phyloP scores from a whole-genome alignment of 2,888 invertebrate genomes.

The Dendrolimus pini region DNA sequence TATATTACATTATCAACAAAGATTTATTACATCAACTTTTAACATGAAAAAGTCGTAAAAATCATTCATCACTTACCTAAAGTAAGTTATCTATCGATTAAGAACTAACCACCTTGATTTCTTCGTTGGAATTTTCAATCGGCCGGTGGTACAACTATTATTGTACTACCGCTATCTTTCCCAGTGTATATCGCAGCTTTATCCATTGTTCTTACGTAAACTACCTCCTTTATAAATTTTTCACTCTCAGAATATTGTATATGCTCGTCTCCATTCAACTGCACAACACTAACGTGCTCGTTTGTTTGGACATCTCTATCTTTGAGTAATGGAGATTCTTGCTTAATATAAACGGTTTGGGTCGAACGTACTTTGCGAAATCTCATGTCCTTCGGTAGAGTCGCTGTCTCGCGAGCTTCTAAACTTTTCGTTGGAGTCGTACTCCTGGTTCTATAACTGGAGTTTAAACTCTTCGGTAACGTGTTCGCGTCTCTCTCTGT shows the following conservation, averaged over 20 bases:
- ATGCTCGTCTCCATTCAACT: conserved; percentile 56
- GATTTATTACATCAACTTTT: not conserved
- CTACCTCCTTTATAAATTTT: conserved; percentile 42
- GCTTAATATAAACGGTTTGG: conserved; percentile 60
- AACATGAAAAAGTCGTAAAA: conserved; percentile 6
- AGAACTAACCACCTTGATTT: not conserved
- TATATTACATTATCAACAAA: not conserved
- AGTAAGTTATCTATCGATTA: not conserved
- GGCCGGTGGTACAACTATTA: conserved; percentile 62
- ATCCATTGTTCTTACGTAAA: conserved; percentile 50
- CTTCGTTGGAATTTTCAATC: conserved; percentile 38
- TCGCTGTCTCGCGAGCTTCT: conserved; percentile 51
- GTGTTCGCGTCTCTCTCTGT: conserved; percentile 32
- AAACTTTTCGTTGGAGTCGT: conserved; percentile 38
- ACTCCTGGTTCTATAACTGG: conserved; percentile 53
- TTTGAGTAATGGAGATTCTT: conserved; percentile 42
- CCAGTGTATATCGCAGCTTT: conserved; percentile 53
- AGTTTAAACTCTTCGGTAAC: conserved; percentile 52
- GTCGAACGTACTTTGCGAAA: conserved; percentile 61
- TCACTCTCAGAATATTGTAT: conserved; percentile 41
- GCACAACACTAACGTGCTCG: conserved; percentile 61
- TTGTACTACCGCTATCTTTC: conserved; percentile 62
- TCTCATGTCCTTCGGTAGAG: conserved; percentile 66
- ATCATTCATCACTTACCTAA: not conserved
- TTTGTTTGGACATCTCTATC: conserved; percentile 39